Percentiles rank a stretch among this genome's conserved stretches.
These are phyloP conservation scores for Drosophila ezoana DNA, from an alignment of 2,888 invertebrate species.

Conservation along the genomic window DNA sequence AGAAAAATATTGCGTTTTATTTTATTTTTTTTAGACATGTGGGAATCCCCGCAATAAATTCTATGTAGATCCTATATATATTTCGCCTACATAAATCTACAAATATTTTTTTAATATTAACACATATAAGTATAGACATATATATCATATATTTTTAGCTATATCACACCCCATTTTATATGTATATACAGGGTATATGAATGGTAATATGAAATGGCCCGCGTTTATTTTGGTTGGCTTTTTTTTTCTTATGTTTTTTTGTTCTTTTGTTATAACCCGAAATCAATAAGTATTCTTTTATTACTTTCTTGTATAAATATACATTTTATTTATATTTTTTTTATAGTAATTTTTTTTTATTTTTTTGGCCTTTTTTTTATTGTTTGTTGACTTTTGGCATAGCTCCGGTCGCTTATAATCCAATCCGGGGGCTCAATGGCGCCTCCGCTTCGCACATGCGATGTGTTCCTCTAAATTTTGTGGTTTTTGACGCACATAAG, in stretches of 20 bases:
- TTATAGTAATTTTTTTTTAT: constrained; percentile 2
- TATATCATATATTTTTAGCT: too few relatives aligned
- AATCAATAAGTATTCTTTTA: constrained; percentile 40
- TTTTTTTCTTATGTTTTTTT: not conserved
- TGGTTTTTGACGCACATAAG: constrained; percentile 38
- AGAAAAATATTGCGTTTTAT: not conserved
- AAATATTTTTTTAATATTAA: too few relatives aligned
- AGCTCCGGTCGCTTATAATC: constrained; percentile 10
- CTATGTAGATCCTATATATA: too few relatives aligned
- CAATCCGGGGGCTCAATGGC: constrained; percentile 48
- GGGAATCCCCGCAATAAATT: too few relatives aligned
- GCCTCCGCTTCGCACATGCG: constrained; percentile 49
- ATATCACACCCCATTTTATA: not conserved
- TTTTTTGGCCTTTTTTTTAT: constrained; percentile 15
- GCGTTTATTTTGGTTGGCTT: not conserved
- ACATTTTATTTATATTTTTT: constrained; percentile 20
- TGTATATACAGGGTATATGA: constrained; percentile 9
- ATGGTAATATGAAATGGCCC: too few relatives aligned
- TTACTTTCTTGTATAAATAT: constrained; percentile 47
- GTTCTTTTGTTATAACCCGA: constrained; percentile 1
- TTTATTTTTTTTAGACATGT: too few relatives aligned
- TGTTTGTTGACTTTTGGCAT: constrained; percentile 41
- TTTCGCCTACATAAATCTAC: too few relatives aligned
- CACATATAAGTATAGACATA: too few relatives aligned
- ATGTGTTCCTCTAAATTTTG: constrained; percentile 57